These are phyloP conservation scores for Oncorhynchus clarkii DNA, from an alignment of 2,113 vertebrate genomes.

Conservation along the genomic window DNA sequence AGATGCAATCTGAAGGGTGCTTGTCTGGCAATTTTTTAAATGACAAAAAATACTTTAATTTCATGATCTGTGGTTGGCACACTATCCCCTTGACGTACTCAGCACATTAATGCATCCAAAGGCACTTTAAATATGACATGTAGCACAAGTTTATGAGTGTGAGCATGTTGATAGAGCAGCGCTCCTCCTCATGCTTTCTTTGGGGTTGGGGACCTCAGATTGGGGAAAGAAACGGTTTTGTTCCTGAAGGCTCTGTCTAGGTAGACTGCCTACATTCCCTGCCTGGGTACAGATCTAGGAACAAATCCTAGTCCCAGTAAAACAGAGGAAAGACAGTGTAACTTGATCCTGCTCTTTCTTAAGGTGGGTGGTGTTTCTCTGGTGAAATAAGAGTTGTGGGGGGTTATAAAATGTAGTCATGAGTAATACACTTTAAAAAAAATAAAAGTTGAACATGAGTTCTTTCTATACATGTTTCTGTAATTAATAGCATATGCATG, in stretches of 20 bases:
- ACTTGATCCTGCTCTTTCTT: too few species aligned
- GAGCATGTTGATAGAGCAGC: neutral
- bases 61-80: slow-evolving; percentile 18
- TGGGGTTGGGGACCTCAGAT: slow-evolving; percentile 12
- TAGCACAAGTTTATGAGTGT: slow-evolving; percentile 36
- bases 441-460: neutral
- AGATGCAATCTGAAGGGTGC: too few species aligned
- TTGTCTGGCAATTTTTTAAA: neutral
- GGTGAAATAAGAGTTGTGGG: neutral
- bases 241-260: too few species aligned
- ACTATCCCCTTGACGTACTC: slow-evolving; percentile 26
- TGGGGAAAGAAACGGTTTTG: neutral
- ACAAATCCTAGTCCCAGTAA: too few species aligned
- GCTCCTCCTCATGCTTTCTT: slow-evolving; percentile 28
- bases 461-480: neutral
- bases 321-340: too few species aligned
- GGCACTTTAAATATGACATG: slow-evolving; percentile 59
- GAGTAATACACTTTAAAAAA: neutral
- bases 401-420: neutral
- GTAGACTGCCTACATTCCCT: too few species aligned
- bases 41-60: slow-evolving; percentile 3
- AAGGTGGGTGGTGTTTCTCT: neutral
- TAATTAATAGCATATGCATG: neutral
- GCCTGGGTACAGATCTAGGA: too few species aligned
- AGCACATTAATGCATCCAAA: slow-evolving; percentile 56